A percentile compares a stretch with the other conserved stretches of the same genome.
phyloP scores from a whole-genome alignment of 2,797 vertebrate genomes.

The Onychomys arenicola region DNA sequence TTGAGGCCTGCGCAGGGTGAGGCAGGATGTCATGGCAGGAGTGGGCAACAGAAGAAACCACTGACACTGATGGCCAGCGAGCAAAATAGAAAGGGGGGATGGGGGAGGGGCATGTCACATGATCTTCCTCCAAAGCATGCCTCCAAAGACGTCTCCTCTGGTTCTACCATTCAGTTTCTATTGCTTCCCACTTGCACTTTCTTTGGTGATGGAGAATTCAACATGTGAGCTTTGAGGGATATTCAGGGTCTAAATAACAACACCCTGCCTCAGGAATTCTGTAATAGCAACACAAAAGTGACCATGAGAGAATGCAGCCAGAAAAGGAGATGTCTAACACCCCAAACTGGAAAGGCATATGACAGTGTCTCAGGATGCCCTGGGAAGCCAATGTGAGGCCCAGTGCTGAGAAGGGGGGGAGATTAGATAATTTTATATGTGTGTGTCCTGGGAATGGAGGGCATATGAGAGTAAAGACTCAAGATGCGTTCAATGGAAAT shows the following conservation, averaged over 20 bases:
- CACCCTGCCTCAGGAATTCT: neutral
- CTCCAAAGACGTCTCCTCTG: neutral
- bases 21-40: neutral
- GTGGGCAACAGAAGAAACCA: neutral
- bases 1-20: neutral
- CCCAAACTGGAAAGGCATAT: neutral
- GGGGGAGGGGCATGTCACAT: neutral
- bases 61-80: neutral
- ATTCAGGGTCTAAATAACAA: neutral
- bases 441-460: neutral
- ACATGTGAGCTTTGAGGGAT: no score
- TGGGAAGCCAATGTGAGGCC: neutral
- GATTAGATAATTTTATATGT: neutral
- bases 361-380: neutral
- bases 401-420: no score
- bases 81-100: neutral
- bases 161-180: neutral
- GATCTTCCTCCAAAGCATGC: no score
- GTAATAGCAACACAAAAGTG: neutral
- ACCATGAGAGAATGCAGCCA: neutral
- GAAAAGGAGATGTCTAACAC: neutral
- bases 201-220: neutral
- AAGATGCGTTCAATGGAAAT: neutral
- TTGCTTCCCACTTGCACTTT: neutral
- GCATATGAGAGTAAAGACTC: neutral